Conservation (phyloP, 2,888 invertebrate species). For the Leucoma salicis region DNA sequence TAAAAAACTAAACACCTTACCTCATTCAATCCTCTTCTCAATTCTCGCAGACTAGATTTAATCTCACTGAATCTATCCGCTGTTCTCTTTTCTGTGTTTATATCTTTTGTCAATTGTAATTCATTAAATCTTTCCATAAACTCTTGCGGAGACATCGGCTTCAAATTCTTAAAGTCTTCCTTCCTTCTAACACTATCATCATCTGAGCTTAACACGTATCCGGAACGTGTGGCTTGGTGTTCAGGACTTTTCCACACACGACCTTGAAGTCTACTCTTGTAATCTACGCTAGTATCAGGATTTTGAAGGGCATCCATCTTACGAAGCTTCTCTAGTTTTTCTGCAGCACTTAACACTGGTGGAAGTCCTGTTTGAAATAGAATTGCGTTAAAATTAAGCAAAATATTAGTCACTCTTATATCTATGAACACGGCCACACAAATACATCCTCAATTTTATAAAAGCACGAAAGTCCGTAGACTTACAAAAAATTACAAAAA, state of each 20-base stretch:
- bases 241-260: slow-evolving; percentile 31
- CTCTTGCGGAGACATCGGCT: slow-evolving; percentile 63
- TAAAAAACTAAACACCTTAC: too few species aligned
- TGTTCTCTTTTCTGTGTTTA: slow-evolving; percentile 11
- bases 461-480: too few species aligned
- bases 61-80: slow-evolving; percentile 66
- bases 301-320: slow-evolving; percentile 66
- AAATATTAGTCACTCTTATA: too few species aligned
- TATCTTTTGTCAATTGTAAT: slow-evolving; percentile 42
- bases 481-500: too few species aligned
- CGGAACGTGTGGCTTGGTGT: slow-evolving; percentile 11
- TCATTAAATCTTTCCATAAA: slow-evolving; percentile 57
- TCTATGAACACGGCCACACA: too few species aligned
- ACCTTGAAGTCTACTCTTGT: slow-evolving; percentile 37
- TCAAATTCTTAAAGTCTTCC: slow-evolving; percentile 44
- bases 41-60: slow-evolving; percentile 61
- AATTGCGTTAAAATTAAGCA: too few species aligned
- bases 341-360: slow-evolving; percentile 58
- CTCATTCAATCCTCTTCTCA: slow-evolving; percentile 69
- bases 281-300: slow-evolving; percentile 38
- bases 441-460: too few species aligned
- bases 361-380: slow-evolving; percentile 71
- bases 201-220: slow-evolving; percentile 11
- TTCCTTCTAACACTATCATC: slow-evolving; percentile 19
- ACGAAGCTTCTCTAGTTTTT: slow-evolving; percentile 76